Evolutionary conservation across 1,140 invertebrate species (phyloP), one percentile per base, ranked within the genome.

Genomic region (Cyclina sinensis): DNA sequence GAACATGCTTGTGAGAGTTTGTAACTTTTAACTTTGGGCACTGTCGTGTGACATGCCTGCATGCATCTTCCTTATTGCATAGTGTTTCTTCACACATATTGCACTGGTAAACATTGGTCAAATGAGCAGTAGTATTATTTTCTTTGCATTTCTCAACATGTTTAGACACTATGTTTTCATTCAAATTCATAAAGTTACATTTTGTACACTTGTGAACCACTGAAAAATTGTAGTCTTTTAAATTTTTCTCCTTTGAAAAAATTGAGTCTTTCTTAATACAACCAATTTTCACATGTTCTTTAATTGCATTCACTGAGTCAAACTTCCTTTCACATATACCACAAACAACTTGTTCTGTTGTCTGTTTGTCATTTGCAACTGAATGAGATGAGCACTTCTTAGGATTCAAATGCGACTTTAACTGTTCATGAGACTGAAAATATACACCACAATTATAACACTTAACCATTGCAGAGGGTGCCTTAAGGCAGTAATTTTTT

Each of bases 11-110:
- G 37, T 76, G 79, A 18, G 39, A 27, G 16, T 18, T 74, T 18
- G 57, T 65, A 24, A 76, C 57, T 83, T 81, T 88, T 16, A 88
- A n/a, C 43, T 88, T 70, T 27, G 86, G 65, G 46, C 86, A 88
- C 35, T 76, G 79, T 18, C 62, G 68, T 27, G 68, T 74, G 27
- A 88, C 86, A 82, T 88, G 86, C 27, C 70, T n/a, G 35, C 32
- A 74, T 16, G 65, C 65, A 57, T 65, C 46, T 43, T 88, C 86
- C 21, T 59, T 59, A 27, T 43, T 51, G 21, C 16, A 18, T 48
- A 83, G 76, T 37, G 79, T 21, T 57, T 88, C 68, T 32, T 30
- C 5, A 76, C 86, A 88, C 86, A 88, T 88, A n/a, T 46, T 39
- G 62, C 86, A 88, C 18, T 27, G 51, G 43, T 46, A 88, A 9